These are phyloP conservation scores for Drosophila subquinaria DNA, from an alignment of 2,888 invertebrate genomes.

Conservation along the genomic window DNA sequence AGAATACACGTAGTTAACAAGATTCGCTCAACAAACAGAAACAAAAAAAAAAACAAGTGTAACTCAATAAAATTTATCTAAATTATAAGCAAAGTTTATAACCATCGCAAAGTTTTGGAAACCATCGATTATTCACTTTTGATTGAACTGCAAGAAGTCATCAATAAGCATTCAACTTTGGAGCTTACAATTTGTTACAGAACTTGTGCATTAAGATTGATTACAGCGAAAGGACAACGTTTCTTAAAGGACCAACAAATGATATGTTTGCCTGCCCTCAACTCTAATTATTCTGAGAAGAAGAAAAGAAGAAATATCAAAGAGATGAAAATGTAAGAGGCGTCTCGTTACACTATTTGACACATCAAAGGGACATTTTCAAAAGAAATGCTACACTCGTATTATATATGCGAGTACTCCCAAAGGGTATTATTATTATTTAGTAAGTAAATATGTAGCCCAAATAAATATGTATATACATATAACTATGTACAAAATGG, in stretches of 20 bases:
- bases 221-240: slow-evolving; percentile 13
- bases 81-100: slow-evolving; percentile 9
- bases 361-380: slow-evolving; percentile 25
- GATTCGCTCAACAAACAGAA: slow-evolving; percentile 86
- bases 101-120: not conserved
- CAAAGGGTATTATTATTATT: slow-evolving; percentile 6
- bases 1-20: slow-evolving; percentile 99
- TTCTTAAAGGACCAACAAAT: slow-evolving; percentile 7
- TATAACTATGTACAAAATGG: not conserved
- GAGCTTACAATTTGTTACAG: slow-evolving; percentile 41
- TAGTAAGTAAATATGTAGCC: not conserved
- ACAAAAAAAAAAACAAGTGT: slow-evolving; percentile 62
- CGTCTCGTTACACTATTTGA: slow-evolving; percentile 22
- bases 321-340: slow-evolving; percentile 12
- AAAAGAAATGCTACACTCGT: not conserved
- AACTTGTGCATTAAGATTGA: slow-evolving; percentile 52
- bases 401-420: not conserved
- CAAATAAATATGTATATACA: slow-evolving; percentile 1
- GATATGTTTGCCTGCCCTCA: not conserved
- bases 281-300: slow-evolving; percentile 8
- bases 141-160: slow-evolving; percentile 34
- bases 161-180: slow-evolving; percentile 52
- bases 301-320: slow-evolving; percentile 8
- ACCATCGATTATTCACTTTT: slow-evolving; percentile 44
- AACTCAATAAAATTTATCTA: not conserved